Base-by-base conservation (phyloP, 2,888 invertebrate species). In the Argyresthia albistria region DNA sequence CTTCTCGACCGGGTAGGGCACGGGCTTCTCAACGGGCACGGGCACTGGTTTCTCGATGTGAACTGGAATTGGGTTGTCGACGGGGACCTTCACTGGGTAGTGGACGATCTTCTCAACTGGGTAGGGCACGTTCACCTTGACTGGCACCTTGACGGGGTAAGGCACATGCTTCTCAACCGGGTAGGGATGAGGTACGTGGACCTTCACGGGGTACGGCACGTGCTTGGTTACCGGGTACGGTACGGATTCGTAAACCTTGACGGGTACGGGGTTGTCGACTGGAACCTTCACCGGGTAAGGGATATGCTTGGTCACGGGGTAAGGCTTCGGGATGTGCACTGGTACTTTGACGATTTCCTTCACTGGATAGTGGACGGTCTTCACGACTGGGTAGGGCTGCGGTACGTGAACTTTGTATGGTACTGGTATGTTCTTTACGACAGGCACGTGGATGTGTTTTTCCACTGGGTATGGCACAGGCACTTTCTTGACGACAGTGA, bases 1-100 rank as follows among this genome's bases (percentile, higher is more conserved):
- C 73, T 93, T 93, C 63, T 92, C 92, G 0, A 93, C 91, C 52
- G 91, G 91, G 74, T 93, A 93, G 1, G 93, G 93, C 50, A 94
- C 91, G 52, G 90, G 92, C 69, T 93, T 93, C 63, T 93, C 93
- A 0, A 94, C 91, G 48, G 88, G 91, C 0, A 93, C 90, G 6
- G 94, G 92, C 52, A 91, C 89, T 8, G 92, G 92, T 66, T 92
- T 90, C 4, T 90, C 90, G 2, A 92, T 83, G 59, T 90, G 90
- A 4, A 93, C 92, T 46, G 93, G 91, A 49, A 91, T 90, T 8
- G 93, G 93, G 60, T 89, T 76, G 66, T 93, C 93, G 8, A 93
- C 90, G 49, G 82, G 90, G 1, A 93, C 92, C 61, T 91, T 89
- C 0, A 94, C 93, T 55, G 93, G 91, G 64, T 91, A 91, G 58